Conservation (phyloP, 2,797 vertebrate genomes). For the Salarias fasciatus region DNA sequence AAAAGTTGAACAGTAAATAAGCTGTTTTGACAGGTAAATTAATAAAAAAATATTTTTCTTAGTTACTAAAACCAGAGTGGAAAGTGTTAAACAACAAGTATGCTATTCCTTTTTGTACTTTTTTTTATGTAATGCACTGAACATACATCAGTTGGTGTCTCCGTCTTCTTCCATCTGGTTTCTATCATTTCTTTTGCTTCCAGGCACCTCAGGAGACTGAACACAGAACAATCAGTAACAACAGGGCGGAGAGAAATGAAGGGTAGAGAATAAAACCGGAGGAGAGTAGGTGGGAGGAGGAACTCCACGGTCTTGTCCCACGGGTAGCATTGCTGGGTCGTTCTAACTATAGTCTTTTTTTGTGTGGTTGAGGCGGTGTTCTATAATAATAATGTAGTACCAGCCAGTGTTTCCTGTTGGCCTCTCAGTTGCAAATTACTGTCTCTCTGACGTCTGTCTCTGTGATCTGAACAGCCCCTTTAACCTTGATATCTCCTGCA, state of each 20-base stretch:
- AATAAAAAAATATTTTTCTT: too few species aligned
- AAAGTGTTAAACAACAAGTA: neutral
- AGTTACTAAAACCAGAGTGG: too few species aligned
- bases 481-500: slow-evolving; percentile 7
- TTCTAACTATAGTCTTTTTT: slow-evolving; percentile 71
- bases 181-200: slow-evolving; percentile 34
- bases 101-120: neutral
- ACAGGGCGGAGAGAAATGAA: slow-evolving; percentile 19
- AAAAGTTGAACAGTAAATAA: slow-evolving; percentile 6
- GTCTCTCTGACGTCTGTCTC: neutral
- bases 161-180: slow-evolving; percentile 49
- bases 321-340: slow-evolving; percentile 57
- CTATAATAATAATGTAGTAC: slow-evolving; percentile 60
- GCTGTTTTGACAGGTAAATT: too few species aligned
- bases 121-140: neutral
- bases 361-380: slow-evolving; percentile 31
- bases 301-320: slow-evolving; percentile 51
- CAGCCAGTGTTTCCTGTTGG: slow-evolving; percentile 44
- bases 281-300: slow-evolving; percentile 52
- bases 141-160: slow-evolving; percentile 3
- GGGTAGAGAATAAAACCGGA: slow-evolving; percentile 27
- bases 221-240: slow-evolving; percentile 22
- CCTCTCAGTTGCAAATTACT: slow-evolving; percentile 9
- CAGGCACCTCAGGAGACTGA: slow-evolving; percentile 11
- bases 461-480: slow-evolving; percentile 3